These are phyloP conservation scores for Dolomedes plantarius DNA, from an alignment of 2,888 invertebrate genomes.

Conservation along the genomic window DNA sequence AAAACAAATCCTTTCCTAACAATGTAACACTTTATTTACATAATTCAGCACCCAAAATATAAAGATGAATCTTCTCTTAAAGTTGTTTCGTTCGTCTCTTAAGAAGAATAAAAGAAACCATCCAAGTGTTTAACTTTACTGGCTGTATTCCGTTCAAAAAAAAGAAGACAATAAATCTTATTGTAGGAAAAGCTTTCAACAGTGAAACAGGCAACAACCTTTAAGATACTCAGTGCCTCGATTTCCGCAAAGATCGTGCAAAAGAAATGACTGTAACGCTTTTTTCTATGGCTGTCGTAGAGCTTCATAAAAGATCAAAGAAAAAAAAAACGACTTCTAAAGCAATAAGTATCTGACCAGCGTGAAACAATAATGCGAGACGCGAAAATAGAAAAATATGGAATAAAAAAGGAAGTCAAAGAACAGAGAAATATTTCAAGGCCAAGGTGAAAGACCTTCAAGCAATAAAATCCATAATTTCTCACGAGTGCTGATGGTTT, in stretches of 20 bases:
- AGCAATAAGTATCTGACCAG: conserved; percentile 50
- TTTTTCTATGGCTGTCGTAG: not conserved
- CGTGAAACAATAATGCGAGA: conserved; percentile 60
- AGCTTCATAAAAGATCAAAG: not conserved
- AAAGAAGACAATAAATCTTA: not conserved
- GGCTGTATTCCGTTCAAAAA: not conserved
- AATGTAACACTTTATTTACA: too few relatives aligned
- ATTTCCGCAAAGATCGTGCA: conserved; percentile 42
- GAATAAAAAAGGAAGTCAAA: conserved; percentile 60
- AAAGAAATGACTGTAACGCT: conserved; percentile 22
- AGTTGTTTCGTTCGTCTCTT: too few relatives aligned
- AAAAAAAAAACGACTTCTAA: conserved; percentile 22
- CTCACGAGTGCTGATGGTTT: conserved; percentile 31
- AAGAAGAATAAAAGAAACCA: too few relatives aligned
- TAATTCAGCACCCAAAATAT: too few relatives aligned
- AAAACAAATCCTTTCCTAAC: too few relatives aligned
- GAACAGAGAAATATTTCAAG: conserved; percentile 65
- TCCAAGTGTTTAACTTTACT: not conserved
- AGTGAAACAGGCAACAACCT: conserved; percentile 34
- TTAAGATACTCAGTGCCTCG: conserved; percentile 19
- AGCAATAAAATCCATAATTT: conserved; percentile 61
- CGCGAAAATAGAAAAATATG: conserved; percentile 49
- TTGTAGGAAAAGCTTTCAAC: not conserved
- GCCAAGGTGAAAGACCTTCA: conserved; percentile 59
- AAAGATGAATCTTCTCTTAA: too few relatives aligned